Percentiles rank a stretch among this genome's conserved stretches.
These are phyloP conservation scores for Macropis europaea DNA, from an alignment of 2,888 invertebrate genomes.

Conservation along the genomic window DNA sequence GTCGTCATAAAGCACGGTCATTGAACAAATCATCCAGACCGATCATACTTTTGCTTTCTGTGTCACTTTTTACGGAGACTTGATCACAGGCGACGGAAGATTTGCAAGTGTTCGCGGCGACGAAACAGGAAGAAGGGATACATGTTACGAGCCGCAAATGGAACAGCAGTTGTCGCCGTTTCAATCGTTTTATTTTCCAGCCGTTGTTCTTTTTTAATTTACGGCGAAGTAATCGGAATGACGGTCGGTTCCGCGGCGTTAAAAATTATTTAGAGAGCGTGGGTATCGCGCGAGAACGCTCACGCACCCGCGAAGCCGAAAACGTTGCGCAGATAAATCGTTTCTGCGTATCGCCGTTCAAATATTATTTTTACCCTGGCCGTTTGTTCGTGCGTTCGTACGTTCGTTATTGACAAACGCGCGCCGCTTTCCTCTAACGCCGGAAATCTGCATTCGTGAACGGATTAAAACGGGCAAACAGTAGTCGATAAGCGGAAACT, in stretches of 20 bases:
- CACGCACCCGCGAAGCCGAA: not conserved
- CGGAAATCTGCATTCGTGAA: not conserved
- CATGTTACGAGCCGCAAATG: conserved; percentile 20
- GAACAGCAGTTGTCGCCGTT: conserved; percentile 15
- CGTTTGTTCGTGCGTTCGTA: not conserved
- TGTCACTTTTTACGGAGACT: not conserved
- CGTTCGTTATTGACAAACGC: too few species aligned
- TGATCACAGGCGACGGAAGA: conserved; percentile 5
- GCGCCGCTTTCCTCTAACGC: too few species aligned
- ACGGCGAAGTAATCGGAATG: conserved; percentile 24
- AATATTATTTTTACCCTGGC: not conserved
- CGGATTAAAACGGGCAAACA: not conserved
- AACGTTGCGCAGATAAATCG: conserved; percentile 1
- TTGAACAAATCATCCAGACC: conserved; percentile 7
- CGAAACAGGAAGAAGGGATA: not conserved
- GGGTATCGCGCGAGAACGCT: not conserved
- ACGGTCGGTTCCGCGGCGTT: not conserved
- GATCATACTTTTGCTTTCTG: not conserved
- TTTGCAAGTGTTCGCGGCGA: conserved; percentile 12
- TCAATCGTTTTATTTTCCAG: conserved; percentile 24
- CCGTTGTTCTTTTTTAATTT: conserved; percentile 25
- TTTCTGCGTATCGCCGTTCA: not conserved
- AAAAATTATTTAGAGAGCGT: conserved; percentile 19
- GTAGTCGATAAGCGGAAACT: not conserved
- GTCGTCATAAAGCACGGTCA: not conserved